Percentiles rank a stretch among this genome's conserved stretches.
phyloP scores from a whole-genome alignment of 1,140 invertebrate species.

The Formica selysi region DNA sequence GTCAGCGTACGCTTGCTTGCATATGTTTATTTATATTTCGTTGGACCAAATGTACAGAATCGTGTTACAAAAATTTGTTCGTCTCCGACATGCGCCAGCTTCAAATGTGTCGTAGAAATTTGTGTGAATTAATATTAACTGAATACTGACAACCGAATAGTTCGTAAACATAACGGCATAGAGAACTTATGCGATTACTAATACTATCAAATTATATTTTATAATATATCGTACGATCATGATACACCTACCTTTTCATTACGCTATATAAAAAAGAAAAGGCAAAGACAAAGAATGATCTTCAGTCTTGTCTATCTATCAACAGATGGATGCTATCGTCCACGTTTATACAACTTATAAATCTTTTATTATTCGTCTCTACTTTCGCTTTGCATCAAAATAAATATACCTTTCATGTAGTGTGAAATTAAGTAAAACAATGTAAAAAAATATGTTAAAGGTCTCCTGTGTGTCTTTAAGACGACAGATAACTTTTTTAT shows the following conservation, averaged over 20 bases:
- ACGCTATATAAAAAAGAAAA: slow-evolving; percentile 51
- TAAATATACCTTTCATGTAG: slow-evolving; percentile 2
- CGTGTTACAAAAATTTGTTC: slow-evolving; percentile 46
- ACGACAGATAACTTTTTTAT: slow-evolving; percentile 2
- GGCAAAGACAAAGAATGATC: slow-evolving; percentile 51
- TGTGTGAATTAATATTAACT: background rate
- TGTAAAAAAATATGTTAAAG: slow-evolving; percentile 5
- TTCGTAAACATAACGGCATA: slow-evolving; percentile 61
- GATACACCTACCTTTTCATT: slow-evolving; percentile 62
- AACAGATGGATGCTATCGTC: background rate
- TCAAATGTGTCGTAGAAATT: slow-evolving; percentile 30
- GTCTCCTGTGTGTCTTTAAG: background rate
- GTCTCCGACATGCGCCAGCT: background rate
- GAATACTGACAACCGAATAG: slow-evolving; percentile 13
- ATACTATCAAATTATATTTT: slow-evolving; percentile 72
- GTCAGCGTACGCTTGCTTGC: slow-evolving; percentile 31
- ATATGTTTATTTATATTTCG: slow-evolving; percentile 54
- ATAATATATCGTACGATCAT: slow-evolving; percentile 47
- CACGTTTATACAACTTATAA: slow-evolving; percentile 15
- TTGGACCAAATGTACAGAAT: slow-evolving; percentile 60
- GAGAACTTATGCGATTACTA: slow-evolving; percentile 73
- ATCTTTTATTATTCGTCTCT: background rate
- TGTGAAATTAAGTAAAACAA: slow-evolving; percentile 15
- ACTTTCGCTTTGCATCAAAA: slow-evolving; percentile 2
- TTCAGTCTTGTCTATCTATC: slow-evolving; percentile 13